Evolutionary conservation across 2,113 vertebrate genomes (phyloP).

Genomic region (Centropus unirufus): DNA sequence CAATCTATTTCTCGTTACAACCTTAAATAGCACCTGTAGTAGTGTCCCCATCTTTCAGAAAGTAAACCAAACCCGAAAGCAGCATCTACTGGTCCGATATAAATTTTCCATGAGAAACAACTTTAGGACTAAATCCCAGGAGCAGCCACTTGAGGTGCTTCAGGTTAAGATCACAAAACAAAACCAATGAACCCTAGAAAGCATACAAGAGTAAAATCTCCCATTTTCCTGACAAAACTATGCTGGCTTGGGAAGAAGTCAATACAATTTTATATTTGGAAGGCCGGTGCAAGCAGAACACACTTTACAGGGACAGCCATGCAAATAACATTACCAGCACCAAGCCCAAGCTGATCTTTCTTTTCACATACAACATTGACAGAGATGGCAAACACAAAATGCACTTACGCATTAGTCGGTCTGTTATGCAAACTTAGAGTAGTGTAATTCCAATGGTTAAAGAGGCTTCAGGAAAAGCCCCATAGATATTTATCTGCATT

Average conservation of each 20-base stretch:
- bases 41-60: neutral
- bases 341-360: neutral
- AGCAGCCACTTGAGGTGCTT: neutral
- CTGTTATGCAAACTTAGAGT: neutral
- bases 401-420: neutral
- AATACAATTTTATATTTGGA: neutral
- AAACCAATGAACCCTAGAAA: neutral
- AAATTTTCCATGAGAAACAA: neutral
- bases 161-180: neutral
- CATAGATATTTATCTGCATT: neutral
- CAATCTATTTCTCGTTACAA: neutral
- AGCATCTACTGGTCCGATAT: neutral
- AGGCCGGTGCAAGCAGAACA: neutral
- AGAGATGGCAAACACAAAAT: neutral
- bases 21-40: neutral
- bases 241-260: neutral
- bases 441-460: neutral
- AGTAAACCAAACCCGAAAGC: neutral
- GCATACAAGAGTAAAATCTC: neutral
- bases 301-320: neutral
- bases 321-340: neutral
- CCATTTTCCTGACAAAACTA: neutral
- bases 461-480: neutral
- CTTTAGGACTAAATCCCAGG: neutral
- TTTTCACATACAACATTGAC: neutral